phyloP scores from a whole-genome alignment of 2,888 invertebrate species.

The Mycalesis mineus region DNA sequence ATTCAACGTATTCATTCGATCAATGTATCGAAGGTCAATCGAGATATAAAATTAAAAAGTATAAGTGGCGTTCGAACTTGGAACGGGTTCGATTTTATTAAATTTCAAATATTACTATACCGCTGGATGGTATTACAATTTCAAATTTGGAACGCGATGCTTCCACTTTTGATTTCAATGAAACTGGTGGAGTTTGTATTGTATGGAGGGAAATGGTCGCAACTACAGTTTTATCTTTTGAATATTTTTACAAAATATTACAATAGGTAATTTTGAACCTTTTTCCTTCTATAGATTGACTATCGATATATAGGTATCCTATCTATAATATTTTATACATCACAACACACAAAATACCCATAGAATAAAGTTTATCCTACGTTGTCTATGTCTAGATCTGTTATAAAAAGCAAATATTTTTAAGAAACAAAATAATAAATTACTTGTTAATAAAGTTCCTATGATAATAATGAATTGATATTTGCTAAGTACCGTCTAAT shows the following conservation, averaged over 20 bases:
- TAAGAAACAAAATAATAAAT: too few species aligned
- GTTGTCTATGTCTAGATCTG: too few species aligned
- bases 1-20: conserved; percentile 64
- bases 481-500: background rate
- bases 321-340: too few species aligned
- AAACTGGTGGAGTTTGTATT: conserved; percentile 3
- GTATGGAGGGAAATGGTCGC: conserved; percentile 3
- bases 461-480: too few species aligned
- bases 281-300: background rate
- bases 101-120: conserved; percentile 71
- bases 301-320: background rate
- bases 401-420: too few species aligned
- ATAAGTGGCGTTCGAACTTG: conserved; percentile 64
- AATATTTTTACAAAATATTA: background rate
- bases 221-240: background rate
- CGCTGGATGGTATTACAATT: conserved; percentile 65
- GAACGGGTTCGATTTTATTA: conserved; percentile 62
- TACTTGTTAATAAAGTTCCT: too few species aligned
- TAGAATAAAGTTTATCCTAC: too few species aligned
- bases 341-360: too few species aligned
- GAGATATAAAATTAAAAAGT: conserved; percentile 76
- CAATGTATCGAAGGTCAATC: conserved; percentile 69
- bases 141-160: conserved; percentile 56
- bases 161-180: conserved; percentile 50
- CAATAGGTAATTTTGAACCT: background rate